Evolutionary conservation across 2,797 vertebrate species (phyloP), one percentile per base, ranked within the genome.

Genomic region (Okamejei kenojei): DNA sequence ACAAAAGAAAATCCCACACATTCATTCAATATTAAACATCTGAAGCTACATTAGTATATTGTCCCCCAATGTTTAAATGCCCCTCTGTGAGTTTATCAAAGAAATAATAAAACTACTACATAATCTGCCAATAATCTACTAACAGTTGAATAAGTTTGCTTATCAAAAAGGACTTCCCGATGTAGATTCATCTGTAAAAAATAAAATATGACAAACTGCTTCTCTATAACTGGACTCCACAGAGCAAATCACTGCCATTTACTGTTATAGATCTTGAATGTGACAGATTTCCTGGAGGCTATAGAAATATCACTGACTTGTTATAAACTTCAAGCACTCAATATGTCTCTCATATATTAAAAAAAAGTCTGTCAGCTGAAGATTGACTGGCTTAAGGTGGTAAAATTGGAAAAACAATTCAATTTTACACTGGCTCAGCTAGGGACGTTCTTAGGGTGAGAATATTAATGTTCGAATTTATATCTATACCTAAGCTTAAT

Each of bases 321-420:
- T 74, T 86, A 76, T 58, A 54, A 92, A 73, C 90, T 76, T 92
- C 73, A 32, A 58, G 21, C 71, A 58, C 38, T 92, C n/a, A 92
- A 58, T 23, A 29, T 45, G 10, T 76, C 29, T n/a, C 26, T 54
- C 2, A 73, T 21, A 68, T 17, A 68, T 90, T 58, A n/a, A 29
- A 68, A 88, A 92, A 76, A 5, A 11, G 35, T 23, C 38, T 76
- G 71, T 92, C 90, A 54, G 23, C 38, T 92, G 11, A 76, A 54
- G 90, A 76, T 45, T 29, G 15, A 54, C 38, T 74, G 90, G 38
- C 38, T 76, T 15, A n/a, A 1, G 71, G 1, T 92, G 68, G 38
- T 68, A 73, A 23, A 54, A 92, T 58, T 92, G 71, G 71, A 26
- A 76, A 45, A 74, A 58, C 71, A 54, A 76, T 92, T 88, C 38